Percentiles rank a stretch among this genome's conserved stretches.
phyloP scores from a whole-genome alignment of 2,797 vertebrate species.

The Gymnothorax reevesii region DNA sequence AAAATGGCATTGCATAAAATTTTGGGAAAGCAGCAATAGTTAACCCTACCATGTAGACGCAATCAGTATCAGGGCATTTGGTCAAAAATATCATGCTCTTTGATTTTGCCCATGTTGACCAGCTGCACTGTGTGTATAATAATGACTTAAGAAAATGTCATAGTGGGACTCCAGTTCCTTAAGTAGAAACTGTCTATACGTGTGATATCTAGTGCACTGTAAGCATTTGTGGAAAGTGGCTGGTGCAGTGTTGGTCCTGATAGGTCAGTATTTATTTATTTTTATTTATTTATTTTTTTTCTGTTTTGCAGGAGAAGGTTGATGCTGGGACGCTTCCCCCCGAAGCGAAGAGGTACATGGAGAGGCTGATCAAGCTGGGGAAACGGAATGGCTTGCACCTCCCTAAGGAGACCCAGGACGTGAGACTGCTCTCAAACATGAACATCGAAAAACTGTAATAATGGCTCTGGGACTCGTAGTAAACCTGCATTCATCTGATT shows the following conservation, averaged over 20 bases:
- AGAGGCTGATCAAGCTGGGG: constrained; percentile 86
- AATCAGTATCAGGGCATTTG: no score
- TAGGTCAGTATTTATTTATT: neutral
- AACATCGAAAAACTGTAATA: neutral
- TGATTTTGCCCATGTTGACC: no score
- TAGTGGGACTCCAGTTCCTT: neutral
- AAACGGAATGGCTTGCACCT: constrained; percentile 90
- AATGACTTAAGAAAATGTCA: neutral
- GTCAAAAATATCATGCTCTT: no score
- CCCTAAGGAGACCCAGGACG: constrained; percentile 81
- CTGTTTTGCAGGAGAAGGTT: constrained; percentile 72
- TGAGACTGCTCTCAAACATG: constrained; percentile 43
- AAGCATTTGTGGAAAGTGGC: neutral
- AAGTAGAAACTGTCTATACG: neutral
- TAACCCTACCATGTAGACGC: no score
- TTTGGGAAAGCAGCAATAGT: no score
- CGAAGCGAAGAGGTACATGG: constrained; percentile 85
- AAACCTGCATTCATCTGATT: neutral
- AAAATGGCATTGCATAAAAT: no score
- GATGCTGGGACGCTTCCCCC: constrained; percentile 63
- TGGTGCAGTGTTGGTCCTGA: neutral
- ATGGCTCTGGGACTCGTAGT: neutral
- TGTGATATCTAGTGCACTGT: neutral
- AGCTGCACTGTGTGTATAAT: neutral
- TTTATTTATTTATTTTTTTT: neutral